These are phyloP conservation scores for Bradypodion ventrale DNA, from an alignment of 2,797 vertebrate species.

Conservation along the genomic window DNA sequence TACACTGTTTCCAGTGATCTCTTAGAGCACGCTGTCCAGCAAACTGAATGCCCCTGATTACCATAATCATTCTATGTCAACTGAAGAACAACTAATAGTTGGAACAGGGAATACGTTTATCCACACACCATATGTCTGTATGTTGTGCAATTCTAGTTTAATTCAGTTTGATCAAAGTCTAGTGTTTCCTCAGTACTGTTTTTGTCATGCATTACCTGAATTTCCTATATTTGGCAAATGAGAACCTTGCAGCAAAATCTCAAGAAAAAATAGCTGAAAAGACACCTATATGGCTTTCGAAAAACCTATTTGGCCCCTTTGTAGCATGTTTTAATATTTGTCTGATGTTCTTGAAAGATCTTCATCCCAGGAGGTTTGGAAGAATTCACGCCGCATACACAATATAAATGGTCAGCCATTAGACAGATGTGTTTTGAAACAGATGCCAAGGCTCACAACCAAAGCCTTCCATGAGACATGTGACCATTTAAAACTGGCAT, in stretches of 20 bases:
- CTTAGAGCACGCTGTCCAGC: neutral
- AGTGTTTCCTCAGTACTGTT: neutral
- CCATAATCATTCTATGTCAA: too few relatives aligned
- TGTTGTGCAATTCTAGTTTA: neutral
- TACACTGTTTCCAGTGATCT: neutral
- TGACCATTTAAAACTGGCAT: neutral
- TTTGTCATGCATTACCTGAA: neutral
- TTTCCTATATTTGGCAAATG: neutral
- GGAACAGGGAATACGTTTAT: neutral
- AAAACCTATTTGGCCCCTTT: neutral
- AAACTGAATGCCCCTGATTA: neutral
- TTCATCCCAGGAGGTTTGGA: neutral
- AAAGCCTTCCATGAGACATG: constrained; percentile 34
- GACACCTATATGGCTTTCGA: too few relatives aligned
- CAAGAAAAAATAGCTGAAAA: neutral
- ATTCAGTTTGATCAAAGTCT: neutral
- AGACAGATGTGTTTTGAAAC: constrained; percentile 8
- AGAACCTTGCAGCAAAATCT: neutral
- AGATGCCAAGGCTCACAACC: neutral
- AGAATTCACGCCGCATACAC: neutral
- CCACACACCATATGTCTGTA: neutral
- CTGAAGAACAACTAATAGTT: too few relatives aligned
- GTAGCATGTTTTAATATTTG: neutral
- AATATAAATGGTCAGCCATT: neutral
- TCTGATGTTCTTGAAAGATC: constrained; percentile 22